Base-by-base conservation (phyloP, 2,113 vertebrate genomes). In the Xiphias gladius region DNA sequence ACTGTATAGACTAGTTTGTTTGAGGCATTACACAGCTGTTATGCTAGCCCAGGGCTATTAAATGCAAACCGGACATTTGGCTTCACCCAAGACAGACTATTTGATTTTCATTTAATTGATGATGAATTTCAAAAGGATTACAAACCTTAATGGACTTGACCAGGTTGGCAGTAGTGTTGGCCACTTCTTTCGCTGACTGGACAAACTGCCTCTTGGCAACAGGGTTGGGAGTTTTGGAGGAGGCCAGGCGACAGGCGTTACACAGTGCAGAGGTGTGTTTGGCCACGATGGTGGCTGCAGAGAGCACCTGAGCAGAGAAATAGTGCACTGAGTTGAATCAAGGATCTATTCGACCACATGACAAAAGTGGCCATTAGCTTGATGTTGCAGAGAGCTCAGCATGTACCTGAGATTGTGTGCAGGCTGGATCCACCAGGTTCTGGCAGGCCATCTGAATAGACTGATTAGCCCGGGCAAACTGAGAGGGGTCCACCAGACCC, bases 401-500 rank as follows among this genome's bases (percentile, higher is more conserved):
- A 22, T 20, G 32, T 94, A 99, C 98, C 96, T 99, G 98, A 28
- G 98, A 97, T 89, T 99, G 98, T 0, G 97, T 99, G 87, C 98
- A 99, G 65, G 97, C 96, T 6, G 97, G 96, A 76, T 99, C 98
- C 84, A 97, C 96, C 61, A 99, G 89, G 94, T 99, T 99, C 94
- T 99, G 98, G 80, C 98, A 99, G 82, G 98, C 98, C 98, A 99
- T 98, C 91, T 99, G 98, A 88, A 99, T 99, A 7, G 98, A 96
- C 90, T 99, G 98, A 89, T 99, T 99, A 61, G 98, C 98, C 87
- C 97, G 95, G 55, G 98, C 98, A 82, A 99, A 99, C 93, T 99
- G 98, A 37, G 97, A 96, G 3, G 98, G 98, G 70, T 99, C 98
- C 88, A 99, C 98, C 61, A 99, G 92, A 58, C 98, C 97, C 83